phyloP scores from a whole-genome alignment of 2,888 invertebrate genomes.

The Torymus aiolomorphi region DNA sequence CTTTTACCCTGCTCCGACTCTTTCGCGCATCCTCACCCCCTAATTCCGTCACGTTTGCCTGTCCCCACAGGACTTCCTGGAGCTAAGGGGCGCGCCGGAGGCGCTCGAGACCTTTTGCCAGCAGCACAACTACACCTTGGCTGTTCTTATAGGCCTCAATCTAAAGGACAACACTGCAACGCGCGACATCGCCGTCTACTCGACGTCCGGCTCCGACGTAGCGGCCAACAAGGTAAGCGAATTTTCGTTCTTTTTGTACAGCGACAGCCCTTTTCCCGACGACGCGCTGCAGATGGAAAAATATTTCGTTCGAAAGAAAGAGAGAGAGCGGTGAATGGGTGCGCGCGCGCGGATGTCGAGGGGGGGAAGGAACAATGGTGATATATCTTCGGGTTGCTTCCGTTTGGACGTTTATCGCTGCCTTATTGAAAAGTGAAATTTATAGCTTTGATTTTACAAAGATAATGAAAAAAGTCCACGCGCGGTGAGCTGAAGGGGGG shows the following conservation, averaged over 20 bases:
- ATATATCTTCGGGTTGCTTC: no score
- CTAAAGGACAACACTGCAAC: conserved; percentile 75
- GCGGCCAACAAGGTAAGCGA: conserved; percentile 68
- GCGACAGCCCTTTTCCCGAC: no score
- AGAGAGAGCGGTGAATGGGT: no score
- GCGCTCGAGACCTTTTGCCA: conserved; percentile 78
- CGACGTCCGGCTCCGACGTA: conserved; percentile 61
- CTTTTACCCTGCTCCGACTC: not conserved
- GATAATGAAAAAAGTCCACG: no score
- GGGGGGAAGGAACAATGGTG: no score
- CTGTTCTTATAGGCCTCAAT: conserved; percentile 82
- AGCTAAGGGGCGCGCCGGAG: conserved; percentile 75
- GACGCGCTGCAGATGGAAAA: no score
- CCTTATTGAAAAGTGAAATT: no score
- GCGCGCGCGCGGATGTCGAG: no score
- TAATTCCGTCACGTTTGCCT: conserved; percentile 33
- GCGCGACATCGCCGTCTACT: conserved; percentile 81
- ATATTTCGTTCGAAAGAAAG: no score
- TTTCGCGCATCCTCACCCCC: not conserved
- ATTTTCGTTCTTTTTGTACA: conserved; percentile 42
- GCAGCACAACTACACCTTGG: conserved; percentile 74
- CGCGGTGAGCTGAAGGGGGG: no score
- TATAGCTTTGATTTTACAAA: no score
- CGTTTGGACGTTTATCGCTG: no score
- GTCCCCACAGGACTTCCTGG: conserved; percentile 77